Percentiles rank a stretch among this genome's conserved stretches.
Conservation (phyloP, 2,888 invertebrate genomes). For the Galerucella calmariensis region DNA sequence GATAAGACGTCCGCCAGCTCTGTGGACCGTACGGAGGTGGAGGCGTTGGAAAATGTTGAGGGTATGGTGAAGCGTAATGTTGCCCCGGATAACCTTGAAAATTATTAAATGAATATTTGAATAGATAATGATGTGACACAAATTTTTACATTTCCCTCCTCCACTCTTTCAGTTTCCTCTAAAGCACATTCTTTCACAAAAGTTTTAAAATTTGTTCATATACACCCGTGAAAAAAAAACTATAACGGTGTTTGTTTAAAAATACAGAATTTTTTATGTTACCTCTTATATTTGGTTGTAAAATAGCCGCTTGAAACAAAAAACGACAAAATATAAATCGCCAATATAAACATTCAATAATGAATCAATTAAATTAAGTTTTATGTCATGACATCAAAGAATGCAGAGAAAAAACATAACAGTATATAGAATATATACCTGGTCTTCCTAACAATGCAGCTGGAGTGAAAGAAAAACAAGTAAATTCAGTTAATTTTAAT, state of each 20-base stretch:
- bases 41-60: conserved; percentile 43
- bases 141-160: no score
- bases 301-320: conserved; percentile 37
- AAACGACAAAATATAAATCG: conserved; percentile 8
- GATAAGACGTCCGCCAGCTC: conserved; percentile 44
- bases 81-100: conserved; percentile 44
- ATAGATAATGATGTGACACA: not conserved
- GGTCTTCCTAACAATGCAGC: conserved; percentile 41
- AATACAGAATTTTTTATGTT: conserved; percentile 15
- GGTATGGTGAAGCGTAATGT: conserved; percentile 41
- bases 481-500: no score
- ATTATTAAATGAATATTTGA: not conserved
- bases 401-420: conserved; percentile 2
- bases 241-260: not conserved
- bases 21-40: conserved; percentile 48
- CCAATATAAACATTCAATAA: no score
- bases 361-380: not conserved
- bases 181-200: no score
- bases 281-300: conserved; percentile 43
- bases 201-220: no score
- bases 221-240: not conserved
- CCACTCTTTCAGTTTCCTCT: no score
- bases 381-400: not conserved
- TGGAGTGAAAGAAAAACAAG: conserved; percentile 18
- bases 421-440: conserved; percentile 31